A percentile compares a stretch with the other conserved stretches of the same genome.
Conservation (phyloP, 2,113 vertebrate genomes). For the Tylochromis polylepis region DNA sequence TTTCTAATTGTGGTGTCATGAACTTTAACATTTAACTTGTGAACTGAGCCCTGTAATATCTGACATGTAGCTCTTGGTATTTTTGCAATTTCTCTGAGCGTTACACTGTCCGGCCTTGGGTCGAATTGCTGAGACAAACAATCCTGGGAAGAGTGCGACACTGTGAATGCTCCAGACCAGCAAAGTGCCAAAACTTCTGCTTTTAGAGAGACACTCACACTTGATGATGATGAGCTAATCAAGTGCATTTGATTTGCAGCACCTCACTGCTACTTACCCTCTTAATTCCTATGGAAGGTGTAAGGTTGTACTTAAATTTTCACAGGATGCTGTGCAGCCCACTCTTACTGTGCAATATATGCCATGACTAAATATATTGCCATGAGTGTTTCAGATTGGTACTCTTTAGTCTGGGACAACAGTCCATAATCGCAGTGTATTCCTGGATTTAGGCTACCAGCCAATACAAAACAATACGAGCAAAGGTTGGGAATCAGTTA, state of each 20-base stretch:
- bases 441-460: neutral
- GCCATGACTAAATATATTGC: neutral
- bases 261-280: fast-evolving
- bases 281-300: neutral
- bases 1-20: fast-evolving
- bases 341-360: neutral
- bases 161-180: neutral
- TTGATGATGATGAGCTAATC: neutral
- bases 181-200: neutral
- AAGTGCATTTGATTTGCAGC: neutral
- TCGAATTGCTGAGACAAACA: neutral
- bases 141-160: neutral
- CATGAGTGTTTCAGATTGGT: neutral
- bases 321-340: neutral
- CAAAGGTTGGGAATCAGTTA: neutral
- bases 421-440: neutral
- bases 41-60: neutral
- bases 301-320: fast-evolving
- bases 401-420: neutral
- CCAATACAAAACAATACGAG: neutral
- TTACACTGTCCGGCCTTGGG: neutral
- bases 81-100: neutral
- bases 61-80: neutral
- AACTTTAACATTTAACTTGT: neutral
- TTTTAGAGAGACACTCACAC: neutral